phyloP scores from a whole-genome alignment of 2,888 invertebrate species.

The Tineola bisselliella region DNA sequence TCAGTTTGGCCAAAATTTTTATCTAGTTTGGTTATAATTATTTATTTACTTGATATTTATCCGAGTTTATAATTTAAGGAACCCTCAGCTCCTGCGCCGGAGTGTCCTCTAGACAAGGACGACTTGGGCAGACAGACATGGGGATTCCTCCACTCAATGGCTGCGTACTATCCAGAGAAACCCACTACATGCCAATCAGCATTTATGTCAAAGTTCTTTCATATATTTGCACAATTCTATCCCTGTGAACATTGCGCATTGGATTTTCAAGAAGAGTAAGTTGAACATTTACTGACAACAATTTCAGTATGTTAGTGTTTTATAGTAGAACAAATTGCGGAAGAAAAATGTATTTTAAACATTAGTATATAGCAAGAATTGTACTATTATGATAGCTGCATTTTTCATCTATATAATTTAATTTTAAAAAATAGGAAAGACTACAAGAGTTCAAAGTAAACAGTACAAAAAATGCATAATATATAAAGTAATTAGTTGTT shows the following conservation, averaged over 20 bases:
- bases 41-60: too few relatives aligned
- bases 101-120: constrained; percentile 83
- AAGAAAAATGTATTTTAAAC: too few relatives aligned
- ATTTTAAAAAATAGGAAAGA: too few relatives aligned
- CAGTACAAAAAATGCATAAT: too few relatives aligned
- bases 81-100: constrained; percentile 22
- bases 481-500: too few relatives aligned
- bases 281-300: constrained; percentile 22
- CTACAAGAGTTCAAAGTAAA: too few relatives aligned
- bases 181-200: constrained; percentile 76
- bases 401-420: too few relatives aligned
- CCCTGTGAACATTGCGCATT: constrained; percentile 92
- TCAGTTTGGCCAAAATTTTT: neutral
- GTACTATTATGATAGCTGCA: too few relatives aligned
- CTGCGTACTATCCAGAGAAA: constrained; percentile 89
- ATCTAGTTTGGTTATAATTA: neutral
- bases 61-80: too few relatives aligned
- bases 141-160: constrained; percentile 96
- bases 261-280: constrained; percentile 87
- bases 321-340: too few relatives aligned
- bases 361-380: too few relatives aligned
- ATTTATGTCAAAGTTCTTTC: constrained; percentile 84
- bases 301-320: too few relatives aligned
- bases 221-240: constrained; percentile 86
- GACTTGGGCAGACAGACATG: constrained; percentile 85